A percentile compares a stretch with the other conserved stretches of the same genome.
Evolutionary conservation across 2,797 vertebrate genomes (phyloP).

Genomic region (Yasuhikotakia modesta): DNA sequence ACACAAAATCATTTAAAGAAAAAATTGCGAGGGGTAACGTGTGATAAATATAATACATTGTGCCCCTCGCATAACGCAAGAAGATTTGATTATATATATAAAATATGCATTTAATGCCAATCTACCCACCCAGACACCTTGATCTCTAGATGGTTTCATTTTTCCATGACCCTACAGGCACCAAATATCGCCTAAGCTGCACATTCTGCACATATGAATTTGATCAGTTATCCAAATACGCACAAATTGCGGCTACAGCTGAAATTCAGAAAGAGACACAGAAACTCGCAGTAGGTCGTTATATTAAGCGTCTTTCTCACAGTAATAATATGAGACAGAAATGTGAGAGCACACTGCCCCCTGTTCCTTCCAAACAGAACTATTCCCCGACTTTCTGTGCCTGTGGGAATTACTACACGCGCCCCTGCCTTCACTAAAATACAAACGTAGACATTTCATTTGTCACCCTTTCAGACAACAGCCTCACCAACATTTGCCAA

Average conservation of each 20-base stretch:
- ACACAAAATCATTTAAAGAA: background rate
- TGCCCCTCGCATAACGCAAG: background rate
- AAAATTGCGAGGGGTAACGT: background rate
- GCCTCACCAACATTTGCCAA: background rate
- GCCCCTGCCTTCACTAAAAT: background rate
- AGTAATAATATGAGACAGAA: constrained; percentile 44
- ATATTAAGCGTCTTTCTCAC: constrained; percentile 44
- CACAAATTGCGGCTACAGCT: constrained; percentile 53
- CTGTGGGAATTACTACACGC: constrained; percentile 16
- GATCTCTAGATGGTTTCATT: constrained; percentile 60
- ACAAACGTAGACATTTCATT: background rate
- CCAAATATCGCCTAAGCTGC: constrained; percentile 54
- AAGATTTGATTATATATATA: background rate
- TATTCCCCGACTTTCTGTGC: constrained; percentile 8
- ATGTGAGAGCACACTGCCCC: constrained; percentile 68
- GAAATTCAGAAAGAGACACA: constrained; percentile 40
- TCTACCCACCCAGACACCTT: constrained; percentile 32
- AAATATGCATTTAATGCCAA: no score
- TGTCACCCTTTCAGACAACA: background rate
- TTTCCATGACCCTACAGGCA: constrained; percentile 27
- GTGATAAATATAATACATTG: background rate
- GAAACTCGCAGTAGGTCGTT: constrained; percentile 47
- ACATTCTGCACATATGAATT: constrained; percentile 53
- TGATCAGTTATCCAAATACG: constrained; percentile 54
- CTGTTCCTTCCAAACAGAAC: constrained; percentile 57